Conservation (phyloP, 2,888 invertebrate species). For the Volucella bombylans region DNA sequence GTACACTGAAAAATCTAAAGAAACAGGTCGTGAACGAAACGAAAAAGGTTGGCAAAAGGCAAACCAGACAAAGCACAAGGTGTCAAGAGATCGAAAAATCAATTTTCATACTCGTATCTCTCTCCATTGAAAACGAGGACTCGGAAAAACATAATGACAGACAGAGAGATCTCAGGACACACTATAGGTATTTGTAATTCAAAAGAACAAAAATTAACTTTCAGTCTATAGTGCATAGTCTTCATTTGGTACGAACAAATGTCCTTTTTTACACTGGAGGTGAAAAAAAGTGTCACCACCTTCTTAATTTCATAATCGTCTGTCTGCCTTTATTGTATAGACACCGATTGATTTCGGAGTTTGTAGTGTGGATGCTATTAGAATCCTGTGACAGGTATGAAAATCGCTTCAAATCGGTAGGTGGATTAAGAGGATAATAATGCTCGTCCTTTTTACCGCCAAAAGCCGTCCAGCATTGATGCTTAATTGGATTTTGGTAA, state of each 20-base stretch:
- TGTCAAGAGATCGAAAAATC: constrained; percentile 66
- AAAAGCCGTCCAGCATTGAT: constrained; percentile 35
- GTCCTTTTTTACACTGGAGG: constrained; percentile 27
- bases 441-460: constrained; percentile 33
- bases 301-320: constrained; percentile 35
- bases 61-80: constrained; percentile 19
- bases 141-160: not conserved
- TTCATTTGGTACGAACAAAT: constrained; percentile 28
- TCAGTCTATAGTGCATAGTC: constrained; percentile 41
- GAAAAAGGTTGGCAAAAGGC: constrained; percentile 42
- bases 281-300: constrained; percentile 51
- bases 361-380: constrained; percentile 14
- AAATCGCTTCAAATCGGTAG: constrained; percentile 54
- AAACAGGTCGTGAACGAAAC: constrained; percentile 40
- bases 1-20: constrained; percentile 3
- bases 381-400: constrained; percentile 30
- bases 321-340: constrained; percentile 39
- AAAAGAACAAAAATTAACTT: constrained; percentile 57
- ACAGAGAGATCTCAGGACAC: constrained; percentile 6
- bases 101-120: constrained; percentile 48
- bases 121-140: constrained; percentile 19
- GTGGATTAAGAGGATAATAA: constrained; percentile 49
- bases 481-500: constrained; percentile 53
- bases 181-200: not conserved
- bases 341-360: constrained; percentile 26